phyloP scores from a whole-genome alignment of 2,797 vertebrate species.

The Nyctibius grandis region DNA sequence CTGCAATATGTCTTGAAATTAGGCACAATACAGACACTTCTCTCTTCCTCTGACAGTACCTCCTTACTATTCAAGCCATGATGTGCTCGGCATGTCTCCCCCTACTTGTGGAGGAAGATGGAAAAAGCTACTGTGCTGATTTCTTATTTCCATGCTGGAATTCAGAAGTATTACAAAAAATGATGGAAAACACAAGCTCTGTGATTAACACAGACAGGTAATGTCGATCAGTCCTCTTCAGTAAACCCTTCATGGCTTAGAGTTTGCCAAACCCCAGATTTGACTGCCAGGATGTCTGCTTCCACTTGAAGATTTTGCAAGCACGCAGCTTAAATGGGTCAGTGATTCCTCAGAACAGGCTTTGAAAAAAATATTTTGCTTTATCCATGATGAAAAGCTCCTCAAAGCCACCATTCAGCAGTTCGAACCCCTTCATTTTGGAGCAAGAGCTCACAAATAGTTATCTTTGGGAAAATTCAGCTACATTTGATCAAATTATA shows the following conservation, averaged over 20 bases:
- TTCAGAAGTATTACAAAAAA: background rate
- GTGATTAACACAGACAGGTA: background rate
- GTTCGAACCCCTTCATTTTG: background rate
- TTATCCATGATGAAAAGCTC: background rate
- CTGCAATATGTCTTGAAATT: background rate
- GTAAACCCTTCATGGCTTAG: background rate
- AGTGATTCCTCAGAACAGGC: background rate
- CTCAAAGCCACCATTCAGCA: constrained; percentile 10
- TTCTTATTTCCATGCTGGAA: background rate
- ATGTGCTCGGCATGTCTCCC: fast-evolving
- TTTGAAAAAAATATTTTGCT: background rate
- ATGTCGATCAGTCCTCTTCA: background rate
- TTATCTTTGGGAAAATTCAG: background rate
- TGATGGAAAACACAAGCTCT: background rate
- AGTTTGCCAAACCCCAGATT: background rate
- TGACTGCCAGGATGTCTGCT: background rate
- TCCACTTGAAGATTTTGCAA: background rate
- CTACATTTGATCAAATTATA: background rate
- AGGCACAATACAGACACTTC: fast-evolving
- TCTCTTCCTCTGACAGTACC: background rate
- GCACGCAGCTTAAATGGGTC: background rate
- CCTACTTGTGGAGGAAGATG: background rate
- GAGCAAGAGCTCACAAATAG: background rate
- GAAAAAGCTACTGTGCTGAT: background rate
- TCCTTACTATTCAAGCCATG: fast-evolving